Conservation (phyloP, 2,888 invertebrate genomes). For the Standfussiana lucernea region DNA sequence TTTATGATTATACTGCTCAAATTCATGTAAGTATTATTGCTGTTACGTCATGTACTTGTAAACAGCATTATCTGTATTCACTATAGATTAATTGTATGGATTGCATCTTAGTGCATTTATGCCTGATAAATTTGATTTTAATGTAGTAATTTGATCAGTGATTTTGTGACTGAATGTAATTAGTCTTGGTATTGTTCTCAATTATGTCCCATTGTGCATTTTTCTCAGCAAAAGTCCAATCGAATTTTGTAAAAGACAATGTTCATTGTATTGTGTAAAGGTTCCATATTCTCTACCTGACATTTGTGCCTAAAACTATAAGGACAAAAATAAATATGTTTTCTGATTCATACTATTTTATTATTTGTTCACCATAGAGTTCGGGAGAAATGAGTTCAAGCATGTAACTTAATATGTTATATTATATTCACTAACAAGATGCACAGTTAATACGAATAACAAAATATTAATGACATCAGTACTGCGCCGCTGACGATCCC, state of each 20-base stretch:
- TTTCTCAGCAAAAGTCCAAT: slow-evolving; percentile 3
- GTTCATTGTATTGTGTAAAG: slow-evolving; percentile 52
- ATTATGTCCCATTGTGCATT: neutral
- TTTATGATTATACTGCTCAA: slow-evolving; percentile 27
- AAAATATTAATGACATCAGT: slow-evolving; percentile 64
- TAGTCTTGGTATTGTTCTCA: neutral
- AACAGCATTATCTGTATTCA: neutral
- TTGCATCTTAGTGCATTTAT: slow-evolving; percentile 2
- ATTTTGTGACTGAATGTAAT: slow-evolving; percentile 20
- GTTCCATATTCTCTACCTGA: slow-evolving; percentile 16
- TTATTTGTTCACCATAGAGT: slow-evolving; percentile 76
- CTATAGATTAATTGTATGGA: slow-evolving; percentile 13
- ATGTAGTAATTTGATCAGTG: neutral
- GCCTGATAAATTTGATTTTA: neutral
- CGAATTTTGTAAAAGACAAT: slow-evolving; percentile 60
- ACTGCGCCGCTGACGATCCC: slow-evolving; percentile 66
- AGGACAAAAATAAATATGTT: slow-evolving; percentile 70
- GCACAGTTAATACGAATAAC: slow-evolving; percentile 69
- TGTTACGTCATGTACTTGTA: neutral
- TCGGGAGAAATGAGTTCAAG: slow-evolving; percentile 63
- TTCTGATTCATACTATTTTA: slow-evolving; percentile 67
- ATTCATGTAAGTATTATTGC: slow-evolving; percentile 23
- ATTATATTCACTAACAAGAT: slow-evolving; percentile 73
- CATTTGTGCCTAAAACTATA: slow-evolving; percentile 35
- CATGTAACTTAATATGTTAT: slow-evolving; percentile 67